phyloP scores from a whole-genome alignment of 2,797 vertebrate genomes.

The Scolopax rusticola region DNA sequence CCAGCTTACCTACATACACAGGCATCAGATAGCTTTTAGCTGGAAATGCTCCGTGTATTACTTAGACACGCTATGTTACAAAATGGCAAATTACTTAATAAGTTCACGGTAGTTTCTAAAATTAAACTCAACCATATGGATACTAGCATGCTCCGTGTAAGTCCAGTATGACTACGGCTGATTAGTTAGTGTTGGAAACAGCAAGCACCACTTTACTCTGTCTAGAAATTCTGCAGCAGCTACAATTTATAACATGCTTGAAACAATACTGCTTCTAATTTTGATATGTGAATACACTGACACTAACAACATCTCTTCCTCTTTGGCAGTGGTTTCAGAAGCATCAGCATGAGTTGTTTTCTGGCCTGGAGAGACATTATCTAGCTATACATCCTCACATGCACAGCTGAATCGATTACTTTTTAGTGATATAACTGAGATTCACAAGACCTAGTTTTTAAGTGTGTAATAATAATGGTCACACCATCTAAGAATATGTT shows the following conservation, averaged over 20 bases:
- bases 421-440: background rate
- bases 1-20: background rate
- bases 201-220: background rate
- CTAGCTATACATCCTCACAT: background rate
- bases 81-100: background rate
- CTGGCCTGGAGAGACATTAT: background rate
- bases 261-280: conserved; percentile 24
- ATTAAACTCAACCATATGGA: background rate
- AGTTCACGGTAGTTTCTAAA: background rate
- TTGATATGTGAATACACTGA: background rate
- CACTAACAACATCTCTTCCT: background rate
- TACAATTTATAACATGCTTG: background rate
- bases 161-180: background rate
- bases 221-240: background rate
- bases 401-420: background rate
- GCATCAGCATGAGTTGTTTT: background rate
- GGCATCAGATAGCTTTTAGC: background rate
- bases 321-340: conserved; percentile 14
- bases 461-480: background rate
- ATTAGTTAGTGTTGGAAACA: background rate
- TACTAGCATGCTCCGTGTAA: background rate
- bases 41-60: background rate
- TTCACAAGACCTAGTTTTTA: background rate
- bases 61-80: background rate
- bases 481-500: background rate